A percentile compares a stretch with the other conserved stretches of the same genome.
phyloP scores from a whole-genome alignment of 1,140 invertebrate genomes.

The Tetramorium alpestre region DNA sequence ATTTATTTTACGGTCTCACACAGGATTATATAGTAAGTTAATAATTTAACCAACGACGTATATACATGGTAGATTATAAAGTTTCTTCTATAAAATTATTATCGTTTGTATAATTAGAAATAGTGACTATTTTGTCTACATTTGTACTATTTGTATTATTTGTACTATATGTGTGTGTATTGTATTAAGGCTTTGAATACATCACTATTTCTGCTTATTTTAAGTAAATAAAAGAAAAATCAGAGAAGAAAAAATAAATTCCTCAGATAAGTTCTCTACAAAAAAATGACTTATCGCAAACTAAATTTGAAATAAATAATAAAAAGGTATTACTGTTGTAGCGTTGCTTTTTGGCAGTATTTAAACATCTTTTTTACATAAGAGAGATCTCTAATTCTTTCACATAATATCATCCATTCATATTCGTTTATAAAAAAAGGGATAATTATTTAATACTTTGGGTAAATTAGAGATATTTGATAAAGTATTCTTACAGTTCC shows the following conservation, averaged over 20 bases:
- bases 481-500: slow-evolving; percentile 39
- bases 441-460: not conserved
- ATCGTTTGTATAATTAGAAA: not conserved
- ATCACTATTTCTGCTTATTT: slow-evolving; percentile 5
- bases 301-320: not conserved
- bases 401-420: not conserved
- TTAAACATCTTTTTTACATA: not conserved
- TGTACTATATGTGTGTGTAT: not conserved
- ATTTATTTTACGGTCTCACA: not conserved
- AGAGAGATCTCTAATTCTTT: not conserved
- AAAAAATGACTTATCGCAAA: not conserved
- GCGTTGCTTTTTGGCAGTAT: not conserved
- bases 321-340: not conserved
- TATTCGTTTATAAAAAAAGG: not conserved
- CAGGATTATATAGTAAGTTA: not conserved
- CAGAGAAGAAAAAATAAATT: not conserved
- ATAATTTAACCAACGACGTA: not conserved
- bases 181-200: slow-evolving; percentile 4
- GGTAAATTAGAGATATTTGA: not conserved
- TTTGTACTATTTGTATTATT: slow-evolving; percentile 32
- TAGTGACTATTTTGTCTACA: not conserved
- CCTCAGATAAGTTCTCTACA: not conserved
- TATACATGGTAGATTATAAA: not conserved
- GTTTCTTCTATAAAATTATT: not conserved
- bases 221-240: slow-evolving; percentile 16